Evolutionary conservation across 2,888 invertebrate genomes (phyloP), one percentile per base, ranked within the genome.

Genomic region (Acleris emargana): DNA sequence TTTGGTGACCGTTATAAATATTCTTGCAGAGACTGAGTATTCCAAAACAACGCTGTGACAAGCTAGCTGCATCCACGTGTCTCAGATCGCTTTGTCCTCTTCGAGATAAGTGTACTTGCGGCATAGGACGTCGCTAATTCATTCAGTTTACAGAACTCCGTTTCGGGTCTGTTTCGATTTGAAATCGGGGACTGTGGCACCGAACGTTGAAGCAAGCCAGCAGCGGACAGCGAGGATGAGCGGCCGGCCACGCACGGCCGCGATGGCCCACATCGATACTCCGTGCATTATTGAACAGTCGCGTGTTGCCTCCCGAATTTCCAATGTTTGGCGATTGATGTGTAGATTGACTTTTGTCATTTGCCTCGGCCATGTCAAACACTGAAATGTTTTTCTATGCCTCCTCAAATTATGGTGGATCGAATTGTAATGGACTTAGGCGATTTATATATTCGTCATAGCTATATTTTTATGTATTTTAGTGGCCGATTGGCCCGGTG

Each of bases 281-380:
- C 85, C 87, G 82, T 92, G 87, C 89, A 92, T 92, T 91, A 92
- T 92, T 92, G 83, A 92, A 83, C 81, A 89, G 85, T 91, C 84
- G 91, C 92, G 91, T 92, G 91, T 78, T 84, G 79, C 89, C 89
- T 87, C 84, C 91, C 86, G 87, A 92, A 91, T 89, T 90, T 91
- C 85, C 85, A 88, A 89, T 91, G 91, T 91, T 92, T 91, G 91
- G 90, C 91, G 91, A 91, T 91, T 91, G 91, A 89, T 90, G 90
- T 90, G 87, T 91, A 91, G 91, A 92, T 92, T 91, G 91, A 91
- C 90, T 91, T 91, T 91, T 91, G 91, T 91, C 92, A 92, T 92
- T 91, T 91, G 83, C 89, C 79, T 86, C 85, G 87, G 79, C 86
- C 88, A 89, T 87, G 90, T 90, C 91, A 89, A 90, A 91, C 79